Base-by-base conservation (phyloP, 2,797 vertebrate genomes). In the Poecilia picta region DNA sequence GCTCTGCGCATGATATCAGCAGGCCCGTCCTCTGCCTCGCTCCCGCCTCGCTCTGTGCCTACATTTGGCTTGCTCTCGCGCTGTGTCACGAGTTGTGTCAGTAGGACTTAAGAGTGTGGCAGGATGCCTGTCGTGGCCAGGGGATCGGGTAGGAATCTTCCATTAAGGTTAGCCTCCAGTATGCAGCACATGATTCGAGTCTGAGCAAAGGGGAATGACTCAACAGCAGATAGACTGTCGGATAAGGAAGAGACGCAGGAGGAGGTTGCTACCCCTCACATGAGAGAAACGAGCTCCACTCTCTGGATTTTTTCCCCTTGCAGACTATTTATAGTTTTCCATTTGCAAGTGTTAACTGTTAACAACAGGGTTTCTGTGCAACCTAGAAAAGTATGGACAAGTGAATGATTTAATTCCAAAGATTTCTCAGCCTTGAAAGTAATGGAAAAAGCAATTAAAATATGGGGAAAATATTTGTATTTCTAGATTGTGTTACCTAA, bases 11-110 rank as follows among this genome's bases (percentile, higher is more conserved):
- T 85, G 78, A 80, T 84, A 86, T 82, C 62, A 77, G 25, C 66
- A 13, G 73, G 18, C 83, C 82, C 77, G 78, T 28, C 85, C 77
- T 73, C 73, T 16, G 76, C 23, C 76, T 33, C 62, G 62, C 39
- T 8, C 45, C 73, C 68, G 28, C 75, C 78, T 85, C 43, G 25
- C 75, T 41, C 66, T 75, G 75, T 88, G 86, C 43, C 91, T 87
- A 88, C 92, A 89, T 91, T 92, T 92, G 92, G 92, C 90, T 93
- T 73, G 75, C 83, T 92, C 81, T 84, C 33, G 33, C 86, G 83
- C 77, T 81, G 85, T 92, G 90, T 93, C 91, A 92, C 86, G 85
- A 91, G 94, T 92, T 90, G 87, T 90, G 89, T 90, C 83, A 81
- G 89, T 64, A 72, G 87, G 81, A 85, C 91, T 90, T 87, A 91